Percentiles rank a stretch among this genome's conserved stretches.
phyloP scores from a whole-genome alignment of 2,113 vertebrate species.

The Ailuropoda melanoleuca region DNA sequence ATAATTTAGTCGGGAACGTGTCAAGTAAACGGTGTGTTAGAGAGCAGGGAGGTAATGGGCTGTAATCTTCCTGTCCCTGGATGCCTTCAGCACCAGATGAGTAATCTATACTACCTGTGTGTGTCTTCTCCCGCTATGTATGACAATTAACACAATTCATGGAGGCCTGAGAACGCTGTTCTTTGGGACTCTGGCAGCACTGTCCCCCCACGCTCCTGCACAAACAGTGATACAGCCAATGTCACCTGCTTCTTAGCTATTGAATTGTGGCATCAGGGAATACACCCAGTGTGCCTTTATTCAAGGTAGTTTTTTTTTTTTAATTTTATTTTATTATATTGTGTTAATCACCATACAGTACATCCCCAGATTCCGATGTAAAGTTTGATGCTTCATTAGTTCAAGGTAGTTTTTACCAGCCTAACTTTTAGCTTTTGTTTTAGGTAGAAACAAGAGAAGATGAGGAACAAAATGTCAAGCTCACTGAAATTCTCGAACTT shows the following conservation, averaged over 20 bases:
- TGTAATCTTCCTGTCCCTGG: not conserved
- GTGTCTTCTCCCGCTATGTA: rapidly evolving
- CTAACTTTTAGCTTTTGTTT: constrained; percentile 34
- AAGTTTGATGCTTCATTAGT: too few species aligned
- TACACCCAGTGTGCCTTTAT: not conserved
- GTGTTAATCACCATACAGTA: too few species aligned
- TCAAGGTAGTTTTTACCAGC: not conserved
- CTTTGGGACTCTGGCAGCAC: not conserved
- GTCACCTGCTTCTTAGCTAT: not conserved
- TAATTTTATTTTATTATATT: too few species aligned
- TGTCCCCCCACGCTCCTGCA: not conserved
- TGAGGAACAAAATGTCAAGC: constrained; percentile 95
- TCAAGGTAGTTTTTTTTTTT: not conserved
- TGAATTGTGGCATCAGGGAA: not conserved
- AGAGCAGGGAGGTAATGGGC: not conserved
- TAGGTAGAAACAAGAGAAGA: constrained; percentile 98
- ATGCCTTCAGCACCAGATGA: not conserved
- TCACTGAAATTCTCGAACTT: constrained; percentile 96
- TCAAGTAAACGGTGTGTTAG: not conserved
- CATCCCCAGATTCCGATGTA: too few species aligned
- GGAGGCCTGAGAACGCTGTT: not conserved
- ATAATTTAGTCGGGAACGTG: not conserved
- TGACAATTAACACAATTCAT: not conserved
- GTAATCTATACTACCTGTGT: not conserved
- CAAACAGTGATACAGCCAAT: not conserved